Base-by-base conservation (phyloP, 2,797 vertebrate species). In the Diglossa cyanea region DNA sequence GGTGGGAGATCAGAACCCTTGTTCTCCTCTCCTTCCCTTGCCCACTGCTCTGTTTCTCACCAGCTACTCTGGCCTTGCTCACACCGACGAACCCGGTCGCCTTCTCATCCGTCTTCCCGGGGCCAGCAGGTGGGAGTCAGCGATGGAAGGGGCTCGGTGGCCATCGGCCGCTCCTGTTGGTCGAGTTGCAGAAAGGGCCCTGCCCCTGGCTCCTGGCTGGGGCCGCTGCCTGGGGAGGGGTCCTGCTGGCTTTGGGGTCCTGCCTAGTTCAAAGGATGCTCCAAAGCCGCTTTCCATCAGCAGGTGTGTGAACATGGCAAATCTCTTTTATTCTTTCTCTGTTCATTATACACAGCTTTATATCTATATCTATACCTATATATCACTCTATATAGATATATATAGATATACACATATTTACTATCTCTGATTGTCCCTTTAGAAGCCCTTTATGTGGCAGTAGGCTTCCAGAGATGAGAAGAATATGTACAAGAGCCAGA, bases 361-460 rank as follows among this genome's bases (percentile, higher is more conserved):
- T 96, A 96, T 96, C 97, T 97, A 96, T 97, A 97, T 87, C 95
- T 97, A 96, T 97, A 97, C 95, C 95, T 96, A 97, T 98, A 94
- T 97, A 97, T 97, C 95, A 76, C 95, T 97, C 94, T 98, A 96
- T 98, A 98, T 98, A 97, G 97, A 93, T 97, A 95, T 95, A 93
- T 98, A 97, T 97, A 88, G 97, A 93, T 97, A 96, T 97, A 95
- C 96, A 97, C 97, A 97, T 97, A 98, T 97, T 97, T 97, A 97
- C 97, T 98, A 97, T 95, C 97, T 98, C 95, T 89, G 93, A 96
- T 86, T 96, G 97, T 98, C 97, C 96, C 96, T 98, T 98, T 98
- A 99, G 99, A 99, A 99, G 98, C 99, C 99, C 97, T 98, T 98
- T 93, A 99, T 97, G 97, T 99, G 98, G 98, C 99, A 99, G 98